A percentile compares a stretch with the other conserved stretches of the same genome.
Conservation (phyloP, 2,113 vertebrate genomes). For the Pelvicachromis taeniatus region DNA sequence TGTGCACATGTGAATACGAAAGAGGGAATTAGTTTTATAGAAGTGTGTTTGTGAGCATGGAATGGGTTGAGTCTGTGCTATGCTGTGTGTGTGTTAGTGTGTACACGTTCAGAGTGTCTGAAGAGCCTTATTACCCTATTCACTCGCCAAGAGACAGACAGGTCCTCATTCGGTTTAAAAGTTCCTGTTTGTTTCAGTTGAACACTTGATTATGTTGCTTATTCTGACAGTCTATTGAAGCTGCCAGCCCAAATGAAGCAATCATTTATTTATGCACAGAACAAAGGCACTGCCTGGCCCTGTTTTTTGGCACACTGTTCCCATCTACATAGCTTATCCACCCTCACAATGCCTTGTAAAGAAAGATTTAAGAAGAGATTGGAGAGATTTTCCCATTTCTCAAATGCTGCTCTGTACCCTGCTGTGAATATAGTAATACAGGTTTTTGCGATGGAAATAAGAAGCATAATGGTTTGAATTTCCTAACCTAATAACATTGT, state of each 20-base stretch:
- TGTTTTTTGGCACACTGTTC: constrained; percentile 57
- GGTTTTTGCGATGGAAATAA: background rate
- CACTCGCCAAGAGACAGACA: constrained; percentile 44
- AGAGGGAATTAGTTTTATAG: background rate
- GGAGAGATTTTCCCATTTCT: constrained; percentile 16
- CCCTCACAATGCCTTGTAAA: constrained; percentile 10
- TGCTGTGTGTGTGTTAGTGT: background rate
- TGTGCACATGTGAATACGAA: constrained; percentile 18
- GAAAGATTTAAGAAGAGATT: constrained; percentile 46
- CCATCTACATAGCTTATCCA: constrained; percentile 54
- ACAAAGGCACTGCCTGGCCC: constrained; percentile 64
- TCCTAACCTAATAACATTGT: background rate
- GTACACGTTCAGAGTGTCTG: constrained; percentile 6
- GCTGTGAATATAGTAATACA: background rate
- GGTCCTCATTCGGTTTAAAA: constrained; percentile 60
- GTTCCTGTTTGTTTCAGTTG: constrained; percentile 59
- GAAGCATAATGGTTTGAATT: background rate
- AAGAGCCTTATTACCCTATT: constrained; percentile 55
- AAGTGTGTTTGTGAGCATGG: background rate
- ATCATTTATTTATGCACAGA: constrained; percentile 65
- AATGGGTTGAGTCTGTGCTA: background rate
- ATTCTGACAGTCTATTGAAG: constrained; percentile 57
- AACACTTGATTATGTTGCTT: constrained; percentile 62
- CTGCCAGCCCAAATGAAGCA: constrained; percentile 58
- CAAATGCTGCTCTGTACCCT: background rate